A percentile compares a stretch with the other conserved stretches of the same genome.
Evolutionary conservation across 2,113 vertebrate genomes (phyloP).

Genomic region (Melanerpes formicivorus): DNA sequence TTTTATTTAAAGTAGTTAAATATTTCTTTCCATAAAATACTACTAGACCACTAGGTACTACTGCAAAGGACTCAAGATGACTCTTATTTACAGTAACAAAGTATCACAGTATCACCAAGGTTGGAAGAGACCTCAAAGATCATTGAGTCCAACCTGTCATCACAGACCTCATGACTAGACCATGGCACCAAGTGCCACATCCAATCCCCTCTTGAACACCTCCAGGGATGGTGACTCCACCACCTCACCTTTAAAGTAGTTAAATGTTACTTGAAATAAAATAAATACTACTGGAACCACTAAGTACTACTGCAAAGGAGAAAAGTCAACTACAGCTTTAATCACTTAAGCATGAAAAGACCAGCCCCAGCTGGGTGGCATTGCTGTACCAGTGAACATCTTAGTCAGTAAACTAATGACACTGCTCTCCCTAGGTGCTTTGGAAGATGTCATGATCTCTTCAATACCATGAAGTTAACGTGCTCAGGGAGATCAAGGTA

Average conservation of each 20-base stretch:
- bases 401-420: conserved; percentile 62
- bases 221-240: too few species aligned
- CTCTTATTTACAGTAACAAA: background rate
- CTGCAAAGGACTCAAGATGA: too few species aligned
- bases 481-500: conserved; percentile 64
- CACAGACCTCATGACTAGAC: too few species aligned
- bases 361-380: conserved; percentile 43
- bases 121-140: too few species aligned
- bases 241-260: background rate
- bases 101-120: too few species aligned
- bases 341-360: conserved; percentile 61
- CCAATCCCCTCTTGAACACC: too few species aligned
- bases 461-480: conserved; percentile 64
- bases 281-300: background rate
- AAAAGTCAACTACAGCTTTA: conserved; percentile 49
- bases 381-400: conserved; percentile 12
- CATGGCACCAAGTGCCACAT: too few species aligned
- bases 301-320: background rate
- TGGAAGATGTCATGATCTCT: conserved; percentile 73
- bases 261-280: background rate
- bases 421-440: conserved; percentile 57
- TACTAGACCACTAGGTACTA: too few species aligned
- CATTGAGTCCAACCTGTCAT: too few species aligned
- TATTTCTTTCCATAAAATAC: too few species aligned
- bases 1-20: too few species aligned